Evolutionary conservation across 2,888 invertebrate genomes (phyloP).

Genomic region (Rotaria macrura): DNA sequence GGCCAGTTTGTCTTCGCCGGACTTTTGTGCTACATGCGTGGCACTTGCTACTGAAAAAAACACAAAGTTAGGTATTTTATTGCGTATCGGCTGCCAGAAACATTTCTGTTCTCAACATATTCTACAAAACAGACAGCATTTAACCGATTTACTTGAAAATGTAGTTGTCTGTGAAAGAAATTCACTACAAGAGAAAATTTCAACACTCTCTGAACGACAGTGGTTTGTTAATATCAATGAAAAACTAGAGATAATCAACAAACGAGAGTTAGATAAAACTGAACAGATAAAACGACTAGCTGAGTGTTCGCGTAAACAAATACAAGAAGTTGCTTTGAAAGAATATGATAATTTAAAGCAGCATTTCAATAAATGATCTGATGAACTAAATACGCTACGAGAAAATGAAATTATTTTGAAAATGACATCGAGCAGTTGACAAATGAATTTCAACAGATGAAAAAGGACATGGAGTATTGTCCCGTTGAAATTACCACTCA

Average conservation of each 20-base stretch:
- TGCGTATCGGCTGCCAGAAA: background rate
- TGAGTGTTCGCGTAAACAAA: background rate
- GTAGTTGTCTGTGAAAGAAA: background rate
- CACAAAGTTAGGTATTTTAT: background rate
- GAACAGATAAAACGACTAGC: background rate
- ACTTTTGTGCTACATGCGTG: background rate
- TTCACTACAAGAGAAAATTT: background rate
- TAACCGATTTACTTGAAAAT: background rate
- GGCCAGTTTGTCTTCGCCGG: background rate
- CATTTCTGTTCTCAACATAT: background rate
- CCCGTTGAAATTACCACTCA: background rate
- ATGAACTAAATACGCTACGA: background rate
- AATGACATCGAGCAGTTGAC: background rate
- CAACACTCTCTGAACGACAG: background rate
- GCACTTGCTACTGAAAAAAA: background rate
- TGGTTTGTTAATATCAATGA: background rate
- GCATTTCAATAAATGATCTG: background rate
- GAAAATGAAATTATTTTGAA: background rate
- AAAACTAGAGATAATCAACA: background rate
- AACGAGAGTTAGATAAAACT: background rate
- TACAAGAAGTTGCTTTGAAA: background rate
- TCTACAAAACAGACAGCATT: background rate
- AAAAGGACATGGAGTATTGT: background rate
- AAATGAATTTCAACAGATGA: background rate
- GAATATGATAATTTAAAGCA: background rate